phyloP scores from a whole-genome alignment of 2,888 invertebrate genomes.

The Pammene aurita region DNA sequence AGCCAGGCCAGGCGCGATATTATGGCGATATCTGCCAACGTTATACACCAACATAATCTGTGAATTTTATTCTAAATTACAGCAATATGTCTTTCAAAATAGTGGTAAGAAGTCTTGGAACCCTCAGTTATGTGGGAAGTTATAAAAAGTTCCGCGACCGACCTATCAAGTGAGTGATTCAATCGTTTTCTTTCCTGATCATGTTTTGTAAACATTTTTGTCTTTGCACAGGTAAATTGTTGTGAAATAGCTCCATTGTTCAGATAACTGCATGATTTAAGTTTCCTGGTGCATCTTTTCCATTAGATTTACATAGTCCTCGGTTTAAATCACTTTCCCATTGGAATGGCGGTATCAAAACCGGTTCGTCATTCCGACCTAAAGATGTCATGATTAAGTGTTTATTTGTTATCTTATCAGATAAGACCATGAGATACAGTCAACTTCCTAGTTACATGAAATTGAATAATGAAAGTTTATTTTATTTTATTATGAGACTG shows the following conservation, averaged over 20 bases:
- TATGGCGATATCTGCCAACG: conserved; percentile 16
- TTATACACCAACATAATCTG: not conserved
- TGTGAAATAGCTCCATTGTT: conserved; percentile 6
- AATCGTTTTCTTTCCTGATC: conserved; percentile 3
- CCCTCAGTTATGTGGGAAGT: conserved; percentile 70
- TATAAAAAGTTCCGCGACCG: conserved; percentile 70
- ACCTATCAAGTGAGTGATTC: conserved; percentile 65
- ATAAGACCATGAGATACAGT: conserved; percentile 9
- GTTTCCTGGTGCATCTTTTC: not conserved
- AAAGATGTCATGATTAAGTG: conserved; percentile 15
- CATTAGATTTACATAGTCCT: not conserved
- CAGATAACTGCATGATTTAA: conserved; percentile 13
- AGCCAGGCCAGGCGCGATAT: conserved; percentile 41
- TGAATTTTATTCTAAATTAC: conserved; percentile 24
- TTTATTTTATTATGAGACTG: too few species aligned
- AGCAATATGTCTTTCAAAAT: conserved; percentile 70
- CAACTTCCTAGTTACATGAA: not conserved
- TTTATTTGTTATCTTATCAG: conserved; percentile 28
- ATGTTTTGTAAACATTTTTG: conserved; percentile 32
- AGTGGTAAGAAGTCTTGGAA: conserved; percentile 63
- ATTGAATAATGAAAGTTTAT: too few species aligned
- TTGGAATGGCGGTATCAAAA: not conserved
- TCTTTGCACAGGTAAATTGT: conserved; percentile 6
- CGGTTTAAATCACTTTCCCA: not conserved
- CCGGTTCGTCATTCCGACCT: conserved; percentile 6